Conservation (phyloP, 2,113 vertebrate genomes). For the Cyanoderma ruficeps region DNA sequence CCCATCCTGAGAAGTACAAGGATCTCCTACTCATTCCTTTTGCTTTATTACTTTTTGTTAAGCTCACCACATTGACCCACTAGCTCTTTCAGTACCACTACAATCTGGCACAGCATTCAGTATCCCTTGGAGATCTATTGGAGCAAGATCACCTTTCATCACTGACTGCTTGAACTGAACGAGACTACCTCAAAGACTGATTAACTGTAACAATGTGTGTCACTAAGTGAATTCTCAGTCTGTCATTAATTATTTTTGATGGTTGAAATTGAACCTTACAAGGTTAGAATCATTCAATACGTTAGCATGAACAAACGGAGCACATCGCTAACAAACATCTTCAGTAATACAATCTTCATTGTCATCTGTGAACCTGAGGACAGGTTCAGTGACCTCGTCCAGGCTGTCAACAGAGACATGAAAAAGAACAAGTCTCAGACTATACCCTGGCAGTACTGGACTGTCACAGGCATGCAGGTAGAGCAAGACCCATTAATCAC, state of each 20-base stretch:
- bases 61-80: background rate
- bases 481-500: background rate
- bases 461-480: background rate
- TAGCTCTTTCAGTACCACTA: background rate
- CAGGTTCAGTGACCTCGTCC: background rate
- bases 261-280: background rate
- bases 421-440: background rate
- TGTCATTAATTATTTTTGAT: background rate
- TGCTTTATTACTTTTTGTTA: background rate
- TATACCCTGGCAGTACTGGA: background rate
- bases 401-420: background rate
- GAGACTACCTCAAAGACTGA: background rate
- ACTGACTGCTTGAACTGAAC: background rate
- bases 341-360: background rate
- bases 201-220: background rate
- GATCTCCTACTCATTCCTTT: background rate
- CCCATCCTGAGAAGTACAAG: background rate
- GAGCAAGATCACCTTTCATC: background rate
- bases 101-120: background rate
- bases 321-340: background rate
- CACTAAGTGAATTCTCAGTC: background rate
- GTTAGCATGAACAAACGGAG: background rate
- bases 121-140: background rate
- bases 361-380: background rate
- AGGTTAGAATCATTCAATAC: background rate